Evolutionary conservation across 2,797 vertebrate species (phyloP).

Genomic region (Okamejei kenojei): DNA sequence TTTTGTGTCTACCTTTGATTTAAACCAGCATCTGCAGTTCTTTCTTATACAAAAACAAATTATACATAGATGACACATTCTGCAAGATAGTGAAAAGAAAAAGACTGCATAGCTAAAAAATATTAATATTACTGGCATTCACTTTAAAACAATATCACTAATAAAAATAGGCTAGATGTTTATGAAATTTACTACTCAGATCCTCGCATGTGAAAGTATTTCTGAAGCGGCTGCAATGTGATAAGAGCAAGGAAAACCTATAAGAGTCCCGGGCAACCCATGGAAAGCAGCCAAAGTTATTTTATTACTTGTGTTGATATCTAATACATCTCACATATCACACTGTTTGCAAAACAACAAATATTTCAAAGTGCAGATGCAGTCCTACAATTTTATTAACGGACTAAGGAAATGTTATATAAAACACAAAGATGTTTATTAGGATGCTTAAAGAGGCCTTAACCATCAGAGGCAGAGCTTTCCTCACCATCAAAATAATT

Average conservation of each 20-base stretch:
- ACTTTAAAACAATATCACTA: not conserved
- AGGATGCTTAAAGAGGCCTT: not conserved
- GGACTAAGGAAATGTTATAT: not conserved
- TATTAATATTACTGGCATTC: not conserved
- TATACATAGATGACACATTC: too few species aligned
- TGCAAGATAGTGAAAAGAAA: not conserved
- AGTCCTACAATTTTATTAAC: not conserved
- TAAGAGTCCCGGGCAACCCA: not conserved
- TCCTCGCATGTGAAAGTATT: not conserved
- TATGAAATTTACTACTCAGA: not conserved
- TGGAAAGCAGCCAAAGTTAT: conserved; percentile 10
- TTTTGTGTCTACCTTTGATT: too few species aligned
- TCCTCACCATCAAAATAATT: too few species aligned
- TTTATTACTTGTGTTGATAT: conserved; percentile 2
- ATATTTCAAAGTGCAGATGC: conserved; percentile 26
- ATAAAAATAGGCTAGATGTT: not conserved
- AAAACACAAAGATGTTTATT: not conserved
- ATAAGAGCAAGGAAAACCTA: not conserved
- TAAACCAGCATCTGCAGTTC: too few species aligned
- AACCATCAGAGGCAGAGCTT: too few species aligned
- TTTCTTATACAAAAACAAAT: too few species aligned
- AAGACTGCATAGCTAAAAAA: not conserved
- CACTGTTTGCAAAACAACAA: conserved; percentile 5
- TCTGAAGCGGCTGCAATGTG: not conserved
- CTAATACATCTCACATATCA: not conserved